Evolutionary conservation across 2,113 vertebrate species (phyloP), one percentile per base, ranked within the genome.

Genomic region (Epinephelus lanceolatus): DNA sequence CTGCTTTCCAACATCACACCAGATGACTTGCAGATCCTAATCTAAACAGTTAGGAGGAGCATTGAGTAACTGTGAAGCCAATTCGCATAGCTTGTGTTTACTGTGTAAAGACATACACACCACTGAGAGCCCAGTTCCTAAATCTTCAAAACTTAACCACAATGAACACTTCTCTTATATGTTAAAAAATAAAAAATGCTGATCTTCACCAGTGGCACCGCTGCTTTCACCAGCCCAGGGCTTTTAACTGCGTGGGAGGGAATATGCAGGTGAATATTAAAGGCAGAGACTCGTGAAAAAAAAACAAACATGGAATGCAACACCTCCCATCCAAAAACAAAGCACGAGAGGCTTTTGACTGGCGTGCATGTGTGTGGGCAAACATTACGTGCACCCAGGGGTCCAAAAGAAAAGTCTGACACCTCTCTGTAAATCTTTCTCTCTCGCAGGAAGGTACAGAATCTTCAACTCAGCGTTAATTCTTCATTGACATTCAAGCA

Each of bases 261-360:
- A 76, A 78, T 66, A 53, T 79, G 55, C 18, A 78, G 17, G 74
- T 79, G 68, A 75, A 37, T 78, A 73, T 84, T 86, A 80, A 84
- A 90, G 80, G 86, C 81, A 88, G 62, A 89, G 7, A 74, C 79
- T 77, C 61, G 49, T 76, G 49, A 70, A 49, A 87, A 70, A 59
- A 73, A 51, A 42, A 51, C 6, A 59, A 59, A 81, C 59, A 67
- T 89, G 92, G 91, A 92, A 91, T 91, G 89, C 80, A 76, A 86
- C 62, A 74, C 42, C 67, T 84, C 7, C 61, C 67, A 42, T 78
- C 25, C 49, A 63, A 78, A 69, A 85, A 63, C 23, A 73, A 62
- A 21, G 45, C 6, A 67, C 19, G 52, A 72, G 62, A 77, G 76
- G 85, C 47, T 83, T 92, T n/a, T 59, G 76, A 88, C 51, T 53